Evolutionary conservation across 2,888 invertebrate species (phyloP).

Genomic region (Drepanosiphum platanoidis): DNA sequence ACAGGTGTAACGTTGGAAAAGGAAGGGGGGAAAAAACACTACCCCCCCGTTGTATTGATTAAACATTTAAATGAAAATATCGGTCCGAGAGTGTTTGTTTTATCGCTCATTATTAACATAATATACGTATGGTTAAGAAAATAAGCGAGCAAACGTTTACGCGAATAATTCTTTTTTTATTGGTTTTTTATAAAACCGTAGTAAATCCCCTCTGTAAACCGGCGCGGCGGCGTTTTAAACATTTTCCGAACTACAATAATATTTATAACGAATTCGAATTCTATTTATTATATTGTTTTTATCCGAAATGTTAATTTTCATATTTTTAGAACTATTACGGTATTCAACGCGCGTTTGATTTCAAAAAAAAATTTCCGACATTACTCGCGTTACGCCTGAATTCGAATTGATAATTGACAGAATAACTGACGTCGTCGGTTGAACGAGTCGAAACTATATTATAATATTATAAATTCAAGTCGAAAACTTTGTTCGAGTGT

Average conservation of each 20-base stretch:
- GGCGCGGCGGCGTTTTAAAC: not conserved
- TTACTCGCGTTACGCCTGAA: no score
- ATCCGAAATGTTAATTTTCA: not conserved
- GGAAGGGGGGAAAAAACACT: not conserved
- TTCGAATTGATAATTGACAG: not conserved
- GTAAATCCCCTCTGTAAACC: not conserved
- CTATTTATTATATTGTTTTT: not conserved
- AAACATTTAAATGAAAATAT: conserved; percentile 31
- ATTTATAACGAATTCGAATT: not conserved
- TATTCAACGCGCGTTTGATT: no score
- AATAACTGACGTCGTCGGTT: not conserved
- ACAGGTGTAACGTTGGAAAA: not conserved
- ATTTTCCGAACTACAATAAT: not conserved
- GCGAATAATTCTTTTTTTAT: not conserved
- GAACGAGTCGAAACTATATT: no score
- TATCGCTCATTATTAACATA: conserved; percentile 8
- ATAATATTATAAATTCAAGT: not conserved
- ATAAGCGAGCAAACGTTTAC: not conserved
- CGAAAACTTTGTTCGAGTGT: not conserved
- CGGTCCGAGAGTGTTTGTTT: not conserved
- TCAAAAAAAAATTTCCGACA: no score
- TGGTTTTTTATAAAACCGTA: not conserved
- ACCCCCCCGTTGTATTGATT: not conserved
- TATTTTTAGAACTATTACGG: no score
- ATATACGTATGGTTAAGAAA: not conserved